Base-by-base conservation (phyloP, 2,888 invertebrate genomes). In the Nephrocerus scutellatus region DNA sequence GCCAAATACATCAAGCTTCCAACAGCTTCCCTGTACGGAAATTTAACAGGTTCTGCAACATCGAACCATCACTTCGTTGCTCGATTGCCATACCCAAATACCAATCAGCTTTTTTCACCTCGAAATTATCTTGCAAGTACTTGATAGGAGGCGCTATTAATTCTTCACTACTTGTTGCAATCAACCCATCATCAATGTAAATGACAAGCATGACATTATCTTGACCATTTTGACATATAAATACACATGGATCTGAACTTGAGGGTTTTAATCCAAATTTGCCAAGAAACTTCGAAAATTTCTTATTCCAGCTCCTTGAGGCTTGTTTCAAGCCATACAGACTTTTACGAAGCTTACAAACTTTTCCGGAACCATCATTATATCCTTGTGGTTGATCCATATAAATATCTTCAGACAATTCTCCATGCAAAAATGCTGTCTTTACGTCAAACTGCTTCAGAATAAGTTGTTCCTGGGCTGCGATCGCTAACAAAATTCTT, bases 201-300 rank as follows among this genome's bases (percentile, higher is more conserved):
- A n/a, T n/a, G n/a, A 35, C 38, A 24, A 33, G 33, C 15, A 33
- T 12, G 24, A 33, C 24, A 15, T 23, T 39, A 23, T 29, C 9
- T 15, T 26, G 14, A 20, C 10, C 13, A 16, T 33, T 23, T 18
- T 9, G 5, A 36, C 34, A 22, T 36, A 30, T 32, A 46, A 53
- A 29, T 6, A 56, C 39, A 34, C 55, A 53, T 9, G 48, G 38
- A 40, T n/a, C n/a, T n/a, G n/a, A n/a, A n/a, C n/a, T n/a, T n/a
- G n/a, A n/a, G n/a, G n/a, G n/a, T n/a, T n/a, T n/a, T n/a, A n/a
- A n/a, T n/a, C n/a, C n/a, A n/a, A n/a, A n/a, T n/a, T n/a, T n/a
- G n/a, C n/a, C n/a, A n/a, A n/a, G n/a, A n/a, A n/a, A n/a, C n/a
- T n/a, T n/a, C n/a, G n/a, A n/a, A n/a, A n/a, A n/a, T n/a, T 43